Evolutionary conservation across 2,113 vertebrate species (phyloP).

Genomic region (Callionymus lyra): DNA sequence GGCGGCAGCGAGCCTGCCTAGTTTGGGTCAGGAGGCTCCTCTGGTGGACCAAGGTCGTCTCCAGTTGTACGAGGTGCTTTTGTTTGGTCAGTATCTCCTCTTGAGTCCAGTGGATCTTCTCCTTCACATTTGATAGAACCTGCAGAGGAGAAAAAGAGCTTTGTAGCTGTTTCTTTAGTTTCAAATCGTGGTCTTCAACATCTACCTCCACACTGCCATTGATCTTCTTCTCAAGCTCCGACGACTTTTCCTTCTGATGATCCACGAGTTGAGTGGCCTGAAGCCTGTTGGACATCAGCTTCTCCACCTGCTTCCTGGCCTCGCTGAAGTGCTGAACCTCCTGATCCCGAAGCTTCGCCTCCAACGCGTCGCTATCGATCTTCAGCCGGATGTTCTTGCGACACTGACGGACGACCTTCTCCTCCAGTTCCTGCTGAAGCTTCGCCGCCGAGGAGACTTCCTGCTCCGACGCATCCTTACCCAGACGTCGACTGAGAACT

Average conservation of each 20-base stretch:
- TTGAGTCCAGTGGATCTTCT: constrained; percentile 72
- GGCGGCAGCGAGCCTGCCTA: constrained; percentile 56
- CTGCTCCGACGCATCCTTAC: constrained; percentile 35
- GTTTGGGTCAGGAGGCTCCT: constrained; percentile 59
- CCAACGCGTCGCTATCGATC: constrained; percentile 50
- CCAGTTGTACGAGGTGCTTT: constrained; percentile 44
- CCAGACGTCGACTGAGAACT: constrained; percentile 37
- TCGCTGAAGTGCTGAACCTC: constrained; percentile 45
- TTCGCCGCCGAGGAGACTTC: constrained; percentile 51
- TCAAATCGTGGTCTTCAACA: not conserved
- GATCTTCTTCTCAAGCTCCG: constrained; percentile 63
- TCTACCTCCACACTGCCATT: constrained; percentile 44
- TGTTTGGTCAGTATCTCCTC: constrained; percentile 51
- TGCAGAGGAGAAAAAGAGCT: not conserved
- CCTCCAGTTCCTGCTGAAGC: constrained; percentile 58
- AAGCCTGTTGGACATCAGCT: constrained; percentile 69
- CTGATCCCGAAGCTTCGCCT: constrained; percentile 44
- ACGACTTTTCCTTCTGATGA: constrained; percentile 58
- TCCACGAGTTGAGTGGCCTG: constrained; percentile 54
- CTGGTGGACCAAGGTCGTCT: constrained; percentile 43
- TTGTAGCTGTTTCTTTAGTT: not conserved
- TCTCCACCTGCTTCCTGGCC: constrained; percentile 58
- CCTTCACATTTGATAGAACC: constrained; percentile 72
- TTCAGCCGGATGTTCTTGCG: constrained; percentile 69
- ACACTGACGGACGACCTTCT: constrained; percentile 34